Evolutionary conservation across 2,797 vertebrate genomes (phyloP).

Genomic region (Scolopax bukidnonensis): DNA sequence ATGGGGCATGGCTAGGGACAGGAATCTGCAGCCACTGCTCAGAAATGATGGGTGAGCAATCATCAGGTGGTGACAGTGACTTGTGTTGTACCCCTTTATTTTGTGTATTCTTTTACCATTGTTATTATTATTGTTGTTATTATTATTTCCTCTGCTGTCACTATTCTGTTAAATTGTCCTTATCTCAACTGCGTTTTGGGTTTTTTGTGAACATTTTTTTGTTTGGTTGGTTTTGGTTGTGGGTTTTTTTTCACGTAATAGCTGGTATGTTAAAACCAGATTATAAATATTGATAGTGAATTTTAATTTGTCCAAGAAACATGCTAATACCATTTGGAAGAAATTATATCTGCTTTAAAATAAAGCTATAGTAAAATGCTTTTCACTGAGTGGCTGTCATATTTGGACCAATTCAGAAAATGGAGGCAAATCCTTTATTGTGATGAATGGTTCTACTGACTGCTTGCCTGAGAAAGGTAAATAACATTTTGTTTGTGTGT

Average conservation of each 20-base stretch:
- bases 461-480: not conserved
- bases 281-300: not conserved
- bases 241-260: not conserved
- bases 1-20: not conserved
- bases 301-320: not conserved
- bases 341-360: not conserved
- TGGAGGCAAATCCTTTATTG: not conserved
- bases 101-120: not conserved
- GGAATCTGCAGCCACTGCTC: not conserved
- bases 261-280: not conserved
- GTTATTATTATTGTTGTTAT: not conserved
- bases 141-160: not conserved
- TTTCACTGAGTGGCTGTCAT: not conserved
- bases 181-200: not conserved
- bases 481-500: not conserved
- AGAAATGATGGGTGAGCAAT: not conserved
- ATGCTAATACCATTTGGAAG: not conserved
- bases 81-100: not conserved
- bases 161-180: not conserved
- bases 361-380: not conserved
- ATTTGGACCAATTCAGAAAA: not conserved
- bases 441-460: not conserved
- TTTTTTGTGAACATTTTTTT: not conserved
- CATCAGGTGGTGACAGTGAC: not conserved
- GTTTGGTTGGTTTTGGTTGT: not conserved